Percentiles rank a stretch among this genome's conserved stretches.
phyloP scores from a whole-genome alignment of 2,888 invertebrate species.

The Melieria picta region DNA sequence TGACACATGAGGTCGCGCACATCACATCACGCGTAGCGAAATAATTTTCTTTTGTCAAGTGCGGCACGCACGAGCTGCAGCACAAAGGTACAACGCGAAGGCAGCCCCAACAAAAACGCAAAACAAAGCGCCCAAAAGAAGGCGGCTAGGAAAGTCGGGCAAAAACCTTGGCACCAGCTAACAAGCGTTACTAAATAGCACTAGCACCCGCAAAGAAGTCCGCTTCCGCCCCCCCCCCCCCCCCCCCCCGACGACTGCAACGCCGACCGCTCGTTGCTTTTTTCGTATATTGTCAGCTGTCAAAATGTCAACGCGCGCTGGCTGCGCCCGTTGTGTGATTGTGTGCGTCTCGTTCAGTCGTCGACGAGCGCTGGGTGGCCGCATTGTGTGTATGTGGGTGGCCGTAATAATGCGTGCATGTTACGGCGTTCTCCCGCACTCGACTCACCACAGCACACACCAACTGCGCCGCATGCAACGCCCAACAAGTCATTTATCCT shows the following conservation, averaged over 20 bases:
- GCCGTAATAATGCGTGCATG: background rate
- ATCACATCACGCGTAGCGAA: too few species aligned
- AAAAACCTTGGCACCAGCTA: background rate
- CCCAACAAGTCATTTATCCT: background rate
- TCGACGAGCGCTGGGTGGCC: background rate
- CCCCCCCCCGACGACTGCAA: background rate
- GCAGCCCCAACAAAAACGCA: background rate
- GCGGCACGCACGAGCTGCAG: background rate
- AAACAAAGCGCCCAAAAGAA: background rate
- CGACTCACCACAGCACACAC: slow-evolving; percentile 5
- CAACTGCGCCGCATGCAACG: background rate
- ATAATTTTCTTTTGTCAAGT: too few species aligned
- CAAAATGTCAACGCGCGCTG: background rate
- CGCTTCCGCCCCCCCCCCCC: background rate
- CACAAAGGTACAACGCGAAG: background rate
- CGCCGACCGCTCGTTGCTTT: too few species aligned
- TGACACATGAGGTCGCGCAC: background rate
- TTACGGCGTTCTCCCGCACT: background rate
- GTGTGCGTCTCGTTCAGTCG: background rate
- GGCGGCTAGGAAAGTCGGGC: background rate
- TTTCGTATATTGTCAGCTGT: slow-evolving; percentile 3
- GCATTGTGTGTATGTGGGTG: background rate
- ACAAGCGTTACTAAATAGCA: background rate
- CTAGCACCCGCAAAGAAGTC: background rate
- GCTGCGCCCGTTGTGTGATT: too few species aligned